phyloP scores from a whole-genome alignment of 2,113 vertebrate genomes.

The Mustela nigripes region DNA sequence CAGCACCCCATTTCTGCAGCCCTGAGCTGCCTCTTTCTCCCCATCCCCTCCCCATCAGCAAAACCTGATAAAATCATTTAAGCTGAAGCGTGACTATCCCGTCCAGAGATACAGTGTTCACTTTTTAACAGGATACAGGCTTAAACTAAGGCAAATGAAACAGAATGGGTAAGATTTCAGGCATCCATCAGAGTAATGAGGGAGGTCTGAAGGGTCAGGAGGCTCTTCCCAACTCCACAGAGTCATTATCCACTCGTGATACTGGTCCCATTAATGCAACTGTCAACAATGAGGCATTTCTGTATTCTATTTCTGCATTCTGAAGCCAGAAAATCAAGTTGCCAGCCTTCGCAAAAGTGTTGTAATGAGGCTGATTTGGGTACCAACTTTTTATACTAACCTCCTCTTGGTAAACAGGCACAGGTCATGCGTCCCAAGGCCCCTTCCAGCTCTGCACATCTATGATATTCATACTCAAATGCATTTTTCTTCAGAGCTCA shows the following conservation, averaged over 20 bases:
- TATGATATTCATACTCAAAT: not conserved
- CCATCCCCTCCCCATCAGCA: not conserved
- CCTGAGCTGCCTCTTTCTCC: not conserved
- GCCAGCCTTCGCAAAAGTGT: not conserved
- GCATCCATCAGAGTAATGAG: not conserved
- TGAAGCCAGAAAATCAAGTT: slow-evolving; percentile 14
- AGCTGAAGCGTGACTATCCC: not conserved
- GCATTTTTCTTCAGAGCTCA: not conserved
- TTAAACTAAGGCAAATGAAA: not conserved
- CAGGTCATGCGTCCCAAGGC: not conserved
- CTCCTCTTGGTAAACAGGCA: not conserved
- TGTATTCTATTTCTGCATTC: not conserved
- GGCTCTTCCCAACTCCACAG: not conserved
- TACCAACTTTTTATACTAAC: not conserved
- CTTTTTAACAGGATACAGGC: not conserved
- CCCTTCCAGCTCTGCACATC: not conserved
- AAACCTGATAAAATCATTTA: slow-evolving; percentile 12
- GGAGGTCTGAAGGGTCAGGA: not conserved
- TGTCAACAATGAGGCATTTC: not conserved
- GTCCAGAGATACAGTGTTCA: not conserved
- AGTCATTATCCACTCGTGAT: not conserved
- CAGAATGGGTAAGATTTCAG: not conserved
- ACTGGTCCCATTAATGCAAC: not conserved
- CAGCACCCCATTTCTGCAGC: not conserved
- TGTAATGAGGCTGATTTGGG: not conserved